Percentiles rank a stretch among this genome's conserved stretches.
These are phyloP conservation scores for Henricia sp. DNA, from an alignment of 53 echinoderm and acorn worm genomes.

Conservation along the genomic window DNA sequence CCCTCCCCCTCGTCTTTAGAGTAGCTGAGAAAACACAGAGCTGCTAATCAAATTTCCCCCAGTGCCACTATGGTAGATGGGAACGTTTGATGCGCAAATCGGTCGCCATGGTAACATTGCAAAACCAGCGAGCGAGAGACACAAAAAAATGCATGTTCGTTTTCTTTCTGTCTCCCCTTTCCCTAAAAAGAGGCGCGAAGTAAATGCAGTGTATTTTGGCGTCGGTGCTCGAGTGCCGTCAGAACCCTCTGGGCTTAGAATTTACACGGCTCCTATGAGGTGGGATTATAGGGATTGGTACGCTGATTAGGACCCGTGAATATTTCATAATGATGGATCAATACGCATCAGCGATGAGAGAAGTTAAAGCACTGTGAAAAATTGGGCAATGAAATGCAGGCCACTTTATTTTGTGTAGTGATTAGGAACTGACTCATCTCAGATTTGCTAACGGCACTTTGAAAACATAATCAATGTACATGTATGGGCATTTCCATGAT, in stretches of 20 bases:
- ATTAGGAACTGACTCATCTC: neutral
- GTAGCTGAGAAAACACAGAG: constrained; percentile 62
- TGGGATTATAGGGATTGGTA: constrained; percentile 32
- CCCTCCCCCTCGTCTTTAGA: constrained; percentile 3
- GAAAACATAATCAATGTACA: too few relatives aligned
- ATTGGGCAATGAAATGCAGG: constrained; percentile 14
- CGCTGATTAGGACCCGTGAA: constrained; percentile 51
- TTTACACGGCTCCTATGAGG: constrained; percentile 15
- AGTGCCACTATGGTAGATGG: constrained; percentile 30
- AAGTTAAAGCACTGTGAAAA: constrained; percentile 25
- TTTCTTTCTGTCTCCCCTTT: too few relatives aligned
- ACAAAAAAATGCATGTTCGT: neutral
- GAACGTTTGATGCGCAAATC: constrained; percentile 53
- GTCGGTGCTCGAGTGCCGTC: constrained; percentile 6
- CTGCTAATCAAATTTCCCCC: constrained; percentile 53
- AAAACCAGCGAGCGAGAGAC: constrained; percentile 9
- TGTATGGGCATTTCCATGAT: too few relatives aligned
- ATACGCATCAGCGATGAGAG: constrained; percentile 34
- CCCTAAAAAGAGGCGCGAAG: neutral
- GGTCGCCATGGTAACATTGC: constrained; percentile 65
- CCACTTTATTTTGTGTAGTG: constrained; percentile 33
- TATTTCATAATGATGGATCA: constrained; percentile 63
- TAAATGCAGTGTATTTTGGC: neutral
- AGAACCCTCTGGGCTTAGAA: constrained; percentile 25
- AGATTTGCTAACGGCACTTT: too few relatives aligned